A percentile compares a stretch with the other conserved stretches of the same genome.
phyloP scores from a whole-genome alignment of 1,140 invertebrate species.

The Ceratosolen solmsi region DNA sequence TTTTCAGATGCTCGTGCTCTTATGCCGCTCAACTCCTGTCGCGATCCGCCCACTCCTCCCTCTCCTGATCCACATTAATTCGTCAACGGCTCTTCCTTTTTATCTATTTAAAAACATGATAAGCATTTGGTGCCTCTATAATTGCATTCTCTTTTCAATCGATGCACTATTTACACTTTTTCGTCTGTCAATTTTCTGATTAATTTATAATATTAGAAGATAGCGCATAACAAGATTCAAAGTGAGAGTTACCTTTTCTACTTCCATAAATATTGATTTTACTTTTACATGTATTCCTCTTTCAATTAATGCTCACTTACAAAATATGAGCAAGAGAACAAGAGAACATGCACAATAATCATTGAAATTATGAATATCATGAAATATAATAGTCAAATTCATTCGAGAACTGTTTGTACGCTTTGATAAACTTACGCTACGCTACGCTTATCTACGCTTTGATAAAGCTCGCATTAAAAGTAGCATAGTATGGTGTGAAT shows the following conservation, averaged over 20 bases:
- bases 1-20: not conserved
- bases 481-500: not conserved
- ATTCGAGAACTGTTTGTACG: not conserved
- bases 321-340: not conserved
- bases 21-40: not conserved
- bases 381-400: not conserved
- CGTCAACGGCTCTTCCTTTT: constrained; percentile 22
- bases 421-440: too few species aligned
- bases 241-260: not conserved
- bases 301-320: not conserved
- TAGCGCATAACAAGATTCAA: not conserved
- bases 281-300: not conserved
- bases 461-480: not conserved
- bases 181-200: not conserved
- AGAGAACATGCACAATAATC: not conserved
- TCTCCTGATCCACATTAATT: constrained; percentile 40
- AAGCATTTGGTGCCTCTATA: not conserved
- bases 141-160: not conserved
- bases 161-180: not conserved
- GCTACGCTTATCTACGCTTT: too few species aligned
- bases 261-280: not conserved
- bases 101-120: constrained; percentile 9
- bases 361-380: too few species aligned
- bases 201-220: not conserved
- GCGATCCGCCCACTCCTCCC: not conserved